Percentiles rank a stretch among this genome's conserved stretches.
Evolutionary conservation across 1,140 invertebrate genomes (phyloP).

Genomic region (Drosophila novamexicana): DNA sequence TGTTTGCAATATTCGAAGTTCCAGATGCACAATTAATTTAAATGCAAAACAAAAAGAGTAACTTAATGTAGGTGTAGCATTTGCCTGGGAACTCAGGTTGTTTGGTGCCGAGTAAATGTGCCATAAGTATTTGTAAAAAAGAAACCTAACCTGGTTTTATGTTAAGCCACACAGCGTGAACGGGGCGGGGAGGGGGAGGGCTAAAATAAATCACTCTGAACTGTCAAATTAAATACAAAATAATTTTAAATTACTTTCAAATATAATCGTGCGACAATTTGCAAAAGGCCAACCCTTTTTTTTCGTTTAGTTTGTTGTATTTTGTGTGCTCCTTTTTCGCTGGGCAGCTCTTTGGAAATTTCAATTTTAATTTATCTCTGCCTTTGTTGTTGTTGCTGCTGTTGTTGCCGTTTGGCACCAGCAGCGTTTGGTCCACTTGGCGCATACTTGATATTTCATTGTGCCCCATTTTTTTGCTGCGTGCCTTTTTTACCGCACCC

Average conservation of each 20-base stretch:
- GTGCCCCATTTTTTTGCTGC: constrained; percentile 32
- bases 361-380: constrained; percentile 61
- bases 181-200: no score
- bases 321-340: constrained; percentile 12
- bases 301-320: constrained; percentile 15
- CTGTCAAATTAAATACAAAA: constrained; percentile 46
- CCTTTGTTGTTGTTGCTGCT: constrained; percentile 2
- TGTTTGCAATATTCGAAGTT: no score
- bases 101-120: no score
- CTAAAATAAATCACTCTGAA: constrained; percentile 35
- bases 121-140: neutral
- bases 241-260: constrained; percentile 51
- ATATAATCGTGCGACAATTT: constrained; percentile 26
- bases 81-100: no score
- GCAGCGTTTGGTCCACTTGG: constrained; percentile 36
- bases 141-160: neutral
- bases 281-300: constrained; percentile 26
- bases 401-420: constrained; percentile 15
- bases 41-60: neutral
- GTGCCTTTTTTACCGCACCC: constrained; percentile 15
- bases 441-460: constrained; percentile 59
- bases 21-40: no score
- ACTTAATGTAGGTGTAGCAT: no score
- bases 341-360: constrained; percentile 42
- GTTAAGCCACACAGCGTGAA: constrained; percentile 6